A percentile compares a stretch with the other conserved stretches of the same genome.
These are phyloP conservation scores for Monopterus albus DNA, from an alignment of 2,113 vertebrate species.

Conservation along the genomic window DNA sequence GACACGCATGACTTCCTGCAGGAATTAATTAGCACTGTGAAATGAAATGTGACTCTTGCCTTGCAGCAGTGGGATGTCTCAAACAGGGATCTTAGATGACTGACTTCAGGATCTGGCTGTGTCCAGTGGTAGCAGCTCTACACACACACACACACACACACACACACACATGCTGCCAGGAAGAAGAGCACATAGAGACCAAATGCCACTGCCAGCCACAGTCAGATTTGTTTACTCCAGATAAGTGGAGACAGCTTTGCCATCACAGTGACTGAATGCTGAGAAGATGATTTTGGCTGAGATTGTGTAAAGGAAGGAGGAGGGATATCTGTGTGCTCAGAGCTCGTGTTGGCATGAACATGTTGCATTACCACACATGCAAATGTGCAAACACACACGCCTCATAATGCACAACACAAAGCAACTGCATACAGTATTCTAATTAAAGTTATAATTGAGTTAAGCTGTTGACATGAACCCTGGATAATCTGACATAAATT, in stretches of 20 bases:
- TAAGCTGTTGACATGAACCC: constrained; percentile 25
- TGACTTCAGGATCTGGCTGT: constrained; percentile 30
- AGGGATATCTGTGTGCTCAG: background rate
- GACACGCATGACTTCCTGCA: constrained; percentile 57
- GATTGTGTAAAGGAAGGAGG: constrained; percentile 17
- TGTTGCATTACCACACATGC: background rate
- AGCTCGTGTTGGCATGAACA: background rate
- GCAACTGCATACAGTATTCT: constrained; percentile 8
- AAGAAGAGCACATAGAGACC: constrained; percentile 45
- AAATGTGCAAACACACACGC: background rate
- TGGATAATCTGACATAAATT: constrained; percentile 41
- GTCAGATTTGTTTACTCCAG: constrained; percentile 50
- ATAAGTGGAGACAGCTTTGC: constrained; percentile 62
- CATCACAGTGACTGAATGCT: constrained; percentile 49
- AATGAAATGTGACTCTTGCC: constrained; percentile 62
- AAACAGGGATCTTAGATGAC: constrained; percentile 43
- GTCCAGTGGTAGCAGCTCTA: constrained; percentile 6
- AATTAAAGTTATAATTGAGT: constrained; percentile 27
- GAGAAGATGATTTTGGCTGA: constrained; percentile 49
- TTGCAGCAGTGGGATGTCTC: constrained; percentile 14
- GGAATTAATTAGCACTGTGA: constrained; percentile 74
- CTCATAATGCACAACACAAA: too few relatives aligned
- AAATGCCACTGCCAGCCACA: constrained; percentile 59
- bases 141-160: constrained; percentile 24
- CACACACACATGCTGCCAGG: constrained; percentile 31